phyloP scores from a whole-genome alignment of 2,888 invertebrate species.

The Eupithecia exiguata region DNA sequence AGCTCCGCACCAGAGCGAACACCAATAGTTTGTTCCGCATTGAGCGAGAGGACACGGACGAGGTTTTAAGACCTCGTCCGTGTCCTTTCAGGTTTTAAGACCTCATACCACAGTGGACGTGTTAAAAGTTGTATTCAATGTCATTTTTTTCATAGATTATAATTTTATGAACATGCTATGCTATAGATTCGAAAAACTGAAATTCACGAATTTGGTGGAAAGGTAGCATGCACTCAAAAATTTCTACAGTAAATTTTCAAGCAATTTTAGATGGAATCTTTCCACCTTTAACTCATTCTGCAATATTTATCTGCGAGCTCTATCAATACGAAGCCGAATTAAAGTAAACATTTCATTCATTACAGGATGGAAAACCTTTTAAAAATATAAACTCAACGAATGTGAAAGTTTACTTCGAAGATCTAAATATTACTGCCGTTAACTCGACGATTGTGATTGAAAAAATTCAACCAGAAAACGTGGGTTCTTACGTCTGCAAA shows the following conservation, averaged over 20 bases:
- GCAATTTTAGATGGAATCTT: too few relatives aligned
- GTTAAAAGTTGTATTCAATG: not conserved
- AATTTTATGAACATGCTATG: not conserved
- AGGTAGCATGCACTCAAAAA: too few relatives aligned
- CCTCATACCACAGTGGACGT: too few relatives aligned
- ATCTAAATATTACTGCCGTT: constrained; percentile 50
- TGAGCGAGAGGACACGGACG: too few relatives aligned
- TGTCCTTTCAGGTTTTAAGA: too few relatives aligned
- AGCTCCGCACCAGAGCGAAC: too few relatives aligned
- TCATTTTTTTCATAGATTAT: not conserved
- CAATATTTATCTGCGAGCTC: not conserved
- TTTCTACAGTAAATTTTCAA: too few relatives aligned
- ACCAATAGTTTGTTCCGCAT: too few relatives aligned
- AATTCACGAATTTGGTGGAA: too few relatives aligned
- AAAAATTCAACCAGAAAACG: constrained; percentile 54
- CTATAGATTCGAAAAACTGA: not conserved
- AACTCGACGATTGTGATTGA: constrained; percentile 63
- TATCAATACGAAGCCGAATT: not conserved
- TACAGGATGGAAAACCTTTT: constrained; percentile 43
- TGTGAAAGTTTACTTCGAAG: constrained; percentile 20
- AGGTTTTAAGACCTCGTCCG: too few relatives aligned
- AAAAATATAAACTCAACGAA: constrained; percentile 41
- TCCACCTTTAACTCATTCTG: not conserved
- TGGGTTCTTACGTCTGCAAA: constrained; percentile 64
- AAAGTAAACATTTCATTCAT: constrained; percentile 29